These are phyloP conservation scores for Junonia oenone DNA, from an alignment of 2,888 invertebrate species.

Conservation along the genomic window DNA sequence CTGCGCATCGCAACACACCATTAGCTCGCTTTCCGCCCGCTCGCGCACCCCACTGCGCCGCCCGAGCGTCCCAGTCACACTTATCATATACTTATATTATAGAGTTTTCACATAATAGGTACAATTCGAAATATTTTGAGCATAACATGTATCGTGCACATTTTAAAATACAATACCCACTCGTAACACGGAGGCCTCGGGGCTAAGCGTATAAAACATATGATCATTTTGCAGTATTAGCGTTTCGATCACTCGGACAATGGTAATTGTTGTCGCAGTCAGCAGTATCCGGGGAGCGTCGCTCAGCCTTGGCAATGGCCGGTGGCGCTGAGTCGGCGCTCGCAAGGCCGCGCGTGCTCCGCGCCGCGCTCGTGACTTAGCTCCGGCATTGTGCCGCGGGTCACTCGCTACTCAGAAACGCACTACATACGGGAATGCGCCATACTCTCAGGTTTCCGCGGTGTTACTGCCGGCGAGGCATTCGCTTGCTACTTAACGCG, in stretches of 20 bases:
- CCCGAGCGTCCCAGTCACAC: conserved; percentile 15
- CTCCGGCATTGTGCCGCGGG: conserved; percentile 10
- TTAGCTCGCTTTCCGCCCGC: conserved; percentile 29
- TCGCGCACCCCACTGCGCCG: conserved; percentile 8
- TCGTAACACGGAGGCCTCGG: neutral
- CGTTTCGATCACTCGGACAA: conserved; percentile 1
- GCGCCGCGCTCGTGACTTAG: conserved; percentile 25
- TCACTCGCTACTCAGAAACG: conserved; percentile 6
- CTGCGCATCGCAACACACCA: conserved; percentile 47
- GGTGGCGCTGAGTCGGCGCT: conserved; percentile 24
- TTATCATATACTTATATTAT: neutral
- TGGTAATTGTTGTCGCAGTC: neutral
- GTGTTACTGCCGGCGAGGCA: neutral
- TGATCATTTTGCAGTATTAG: neutral
- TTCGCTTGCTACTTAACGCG: no score
- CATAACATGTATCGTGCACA: neutral
- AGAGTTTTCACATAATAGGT: neutral
- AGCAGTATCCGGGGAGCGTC: conserved; percentile 18
- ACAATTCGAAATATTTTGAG: conserved; percentile 10
- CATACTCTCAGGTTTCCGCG: conserved; percentile 16
- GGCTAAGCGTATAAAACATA: neutral
- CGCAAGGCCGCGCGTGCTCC: conserved; percentile 28
- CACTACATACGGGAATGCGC: conserved; percentile 20
- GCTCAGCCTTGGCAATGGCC: conserved; percentile 44
- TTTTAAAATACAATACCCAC: neutral